phyloP scores from a whole-genome alignment of 1,140 invertebrate species.

The Brachionus paranguensis region DNA sequence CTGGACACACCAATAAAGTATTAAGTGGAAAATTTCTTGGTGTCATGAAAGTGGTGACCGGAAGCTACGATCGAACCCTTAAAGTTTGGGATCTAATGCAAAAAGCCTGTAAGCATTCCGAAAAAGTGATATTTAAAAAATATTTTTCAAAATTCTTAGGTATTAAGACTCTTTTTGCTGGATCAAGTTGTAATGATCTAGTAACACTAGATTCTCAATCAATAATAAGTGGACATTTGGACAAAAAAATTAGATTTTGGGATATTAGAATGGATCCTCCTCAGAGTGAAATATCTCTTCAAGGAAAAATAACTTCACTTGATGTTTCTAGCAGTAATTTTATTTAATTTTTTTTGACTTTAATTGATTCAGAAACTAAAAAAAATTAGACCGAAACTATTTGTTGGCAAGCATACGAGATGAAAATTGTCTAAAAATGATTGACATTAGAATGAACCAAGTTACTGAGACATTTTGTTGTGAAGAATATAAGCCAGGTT shows the following conservation, averaged over 20 bases:
- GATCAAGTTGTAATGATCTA: constrained; percentile 89
- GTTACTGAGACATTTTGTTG: constrained; percentile 79
- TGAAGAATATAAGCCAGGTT: constrained; percentile 87
- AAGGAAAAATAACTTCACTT: constrained; percentile 88
- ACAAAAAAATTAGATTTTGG: constrained; percentile 93
- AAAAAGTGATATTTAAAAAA: constrained; percentile 45
- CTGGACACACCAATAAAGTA: constrained; percentile 87
- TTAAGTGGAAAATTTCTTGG: constrained; percentile 54
- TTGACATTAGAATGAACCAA: constrained; percentile 88
- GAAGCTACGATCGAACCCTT: constrained; percentile 86
- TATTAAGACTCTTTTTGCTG: constrained; percentile 90
- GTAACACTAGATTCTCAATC: constrained; percentile 79
- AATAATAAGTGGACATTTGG: constrained; percentile 91
- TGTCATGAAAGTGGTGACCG: constrained; percentile 62
- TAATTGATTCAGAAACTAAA: neutral
- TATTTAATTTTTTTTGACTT: neutral
- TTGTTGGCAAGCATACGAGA: constrained; percentile 84
- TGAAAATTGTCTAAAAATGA: constrained; percentile 76
- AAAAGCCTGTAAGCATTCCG: constrained; percentile 72
- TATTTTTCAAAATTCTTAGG: constrained; percentile 58
- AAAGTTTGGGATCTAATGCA: constrained; percentile 93
- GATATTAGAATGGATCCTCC: constrained; percentile 67
- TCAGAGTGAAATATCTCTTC: constrained; percentile 71
- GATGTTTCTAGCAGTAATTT: constrained; percentile 75
- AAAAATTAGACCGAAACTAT: constrained; percentile 70